Conservation (phyloP, 1,140 invertebrate species). For the Platorchestia sp. region DNA sequence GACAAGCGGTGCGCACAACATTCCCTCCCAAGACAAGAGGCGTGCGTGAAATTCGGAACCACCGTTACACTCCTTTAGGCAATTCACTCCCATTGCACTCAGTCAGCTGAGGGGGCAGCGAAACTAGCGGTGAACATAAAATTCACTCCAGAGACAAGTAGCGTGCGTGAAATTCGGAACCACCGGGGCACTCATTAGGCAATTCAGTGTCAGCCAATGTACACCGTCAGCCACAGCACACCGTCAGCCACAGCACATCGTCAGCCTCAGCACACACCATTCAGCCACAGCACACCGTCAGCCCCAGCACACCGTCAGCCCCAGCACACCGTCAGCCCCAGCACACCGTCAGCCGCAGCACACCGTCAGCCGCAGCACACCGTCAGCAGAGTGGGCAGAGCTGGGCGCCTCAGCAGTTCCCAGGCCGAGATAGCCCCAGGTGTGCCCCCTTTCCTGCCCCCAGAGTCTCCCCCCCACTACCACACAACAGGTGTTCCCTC, state of each 20-base stretch:
- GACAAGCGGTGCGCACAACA: too few species aligned
- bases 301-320: too few species aligned
- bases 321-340: too few species aligned
- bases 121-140: background rate
- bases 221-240: too few species aligned
- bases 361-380: background rate
- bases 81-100: too few species aligned
- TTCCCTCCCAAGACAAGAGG: too few species aligned
- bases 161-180: background rate
- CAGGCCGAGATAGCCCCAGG: background rate
- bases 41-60: too few species aligned
- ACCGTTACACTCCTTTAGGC: too few species aligned
- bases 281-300: too few species aligned
- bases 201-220: background rate
- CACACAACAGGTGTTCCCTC: background rate
- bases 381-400: background rate
- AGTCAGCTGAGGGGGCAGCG: background rate
- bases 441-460: slow-evolving; percentile 4
- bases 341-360: too few species aligned
- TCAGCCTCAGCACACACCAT: too few species aligned
- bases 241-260: too few species aligned
- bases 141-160: background rate
- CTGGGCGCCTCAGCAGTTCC: background rate
- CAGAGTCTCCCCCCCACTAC: background rate
- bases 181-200: background rate